Conservation (phyloP, 2,888 invertebrate genomes). For the Tipula lateralis region DNA sequence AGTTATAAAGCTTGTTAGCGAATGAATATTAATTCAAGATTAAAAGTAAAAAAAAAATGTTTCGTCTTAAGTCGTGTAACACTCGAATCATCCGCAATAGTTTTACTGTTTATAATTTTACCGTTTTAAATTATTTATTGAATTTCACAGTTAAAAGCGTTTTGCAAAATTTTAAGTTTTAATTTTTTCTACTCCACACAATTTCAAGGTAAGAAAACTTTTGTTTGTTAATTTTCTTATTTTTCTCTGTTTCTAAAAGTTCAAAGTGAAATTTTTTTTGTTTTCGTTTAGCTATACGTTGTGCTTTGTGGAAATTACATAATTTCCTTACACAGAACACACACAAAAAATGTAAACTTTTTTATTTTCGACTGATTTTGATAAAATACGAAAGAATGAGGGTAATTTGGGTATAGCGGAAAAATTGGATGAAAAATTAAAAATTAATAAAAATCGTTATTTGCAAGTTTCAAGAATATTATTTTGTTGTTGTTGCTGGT, state of each 20-base stretch:
- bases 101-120: not conserved
- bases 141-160: not conserved
- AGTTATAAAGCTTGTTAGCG: too few species aligned
- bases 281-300: not conserved
- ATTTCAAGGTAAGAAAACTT: not conserved
- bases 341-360: not conserved
- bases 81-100: not conserved
- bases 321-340: not conserved
- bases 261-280: not conserved
- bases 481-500: not conserved
- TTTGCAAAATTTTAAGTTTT: not conserved
- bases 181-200: not conserved
- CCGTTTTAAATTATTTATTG: not conserved
- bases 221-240: not conserved
- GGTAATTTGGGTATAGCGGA: constrained; percentile 19
- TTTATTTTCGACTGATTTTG: not conserved
- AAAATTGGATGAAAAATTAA: constrained; percentile 24
- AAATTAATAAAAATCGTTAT: constrained; percentile 1
- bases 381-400: not conserved
- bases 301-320: constrained; percentile 19
- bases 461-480: not conserved
- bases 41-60: too few species aligned
- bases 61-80: too few species aligned
- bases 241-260: not conserved
- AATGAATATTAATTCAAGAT: too few species aligned